These are phyloP conservation scores for Pachliopta kotzebuea DNA, from an alignment of 2,888 invertebrate species.

Conservation along the genomic window DNA sequence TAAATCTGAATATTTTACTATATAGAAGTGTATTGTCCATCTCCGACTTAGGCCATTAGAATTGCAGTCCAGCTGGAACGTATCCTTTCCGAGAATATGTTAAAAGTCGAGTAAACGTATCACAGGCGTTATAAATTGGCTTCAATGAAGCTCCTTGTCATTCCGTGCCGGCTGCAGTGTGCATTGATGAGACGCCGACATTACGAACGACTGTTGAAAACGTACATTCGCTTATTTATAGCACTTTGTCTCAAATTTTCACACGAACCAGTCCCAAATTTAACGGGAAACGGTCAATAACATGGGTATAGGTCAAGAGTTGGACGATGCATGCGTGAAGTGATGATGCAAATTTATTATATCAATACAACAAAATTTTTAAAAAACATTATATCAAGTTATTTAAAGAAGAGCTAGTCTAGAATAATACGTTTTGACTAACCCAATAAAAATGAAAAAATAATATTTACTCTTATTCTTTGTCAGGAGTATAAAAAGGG, in stretches of 20 bases:
- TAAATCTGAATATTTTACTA: background rate
- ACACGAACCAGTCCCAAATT: conserved; percentile 34
- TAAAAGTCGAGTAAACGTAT: conserved; percentile 40
- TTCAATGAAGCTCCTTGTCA: conserved; percentile 64
- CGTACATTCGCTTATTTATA: conserved; percentile 21
- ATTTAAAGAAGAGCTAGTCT: too few species aligned
- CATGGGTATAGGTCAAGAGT: conserved; percentile 9
- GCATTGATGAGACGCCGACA: conserved; percentile 31
- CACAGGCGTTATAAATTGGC: conserved; percentile 57
- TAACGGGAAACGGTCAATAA: conserved; percentile 8
- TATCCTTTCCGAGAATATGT: conserved; percentile 48
- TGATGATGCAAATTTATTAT: background rate
- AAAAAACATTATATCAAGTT: too few species aligned
- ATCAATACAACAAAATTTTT: too few species aligned
- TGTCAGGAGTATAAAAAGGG: too few species aligned
- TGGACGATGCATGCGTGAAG: background rate
- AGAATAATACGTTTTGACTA: too few species aligned
- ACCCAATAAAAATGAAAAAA: too few species aligned
- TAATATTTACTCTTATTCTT: too few species aligned
- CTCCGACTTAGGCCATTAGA: conserved; percentile 4
- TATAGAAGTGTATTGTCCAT: background rate
- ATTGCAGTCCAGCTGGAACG: conserved; percentile 12
- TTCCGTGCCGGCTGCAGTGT: conserved; percentile 46
- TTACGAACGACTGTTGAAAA: conserved; percentile 8
- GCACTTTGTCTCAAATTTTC: conserved; percentile 40